phyloP scores from a whole-genome alignment of 2,113 vertebrate genomes.

The Lasiurus cinereus region DNA sequence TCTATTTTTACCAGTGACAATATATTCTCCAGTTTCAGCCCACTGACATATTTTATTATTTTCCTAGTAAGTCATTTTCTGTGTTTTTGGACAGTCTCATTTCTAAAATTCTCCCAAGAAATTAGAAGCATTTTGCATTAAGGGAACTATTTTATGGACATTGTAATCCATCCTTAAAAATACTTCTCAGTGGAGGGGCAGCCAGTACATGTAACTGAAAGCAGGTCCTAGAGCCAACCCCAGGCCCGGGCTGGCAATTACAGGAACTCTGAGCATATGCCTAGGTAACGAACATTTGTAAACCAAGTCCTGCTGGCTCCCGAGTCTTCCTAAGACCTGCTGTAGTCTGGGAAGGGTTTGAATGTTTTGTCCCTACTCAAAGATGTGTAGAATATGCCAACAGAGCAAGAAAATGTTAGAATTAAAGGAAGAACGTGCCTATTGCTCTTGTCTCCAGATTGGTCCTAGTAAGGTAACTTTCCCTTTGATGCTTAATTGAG shows the following conservation, averaged over 20 bases:
- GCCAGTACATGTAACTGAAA: neutral
- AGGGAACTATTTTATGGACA: neutral
- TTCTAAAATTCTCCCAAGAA: neutral
- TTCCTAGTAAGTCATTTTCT: neutral
- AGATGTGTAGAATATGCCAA: neutral
- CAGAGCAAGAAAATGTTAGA: neutral
- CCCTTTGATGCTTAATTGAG: neutral
- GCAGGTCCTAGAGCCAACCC: neutral
- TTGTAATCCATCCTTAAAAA: neutral
- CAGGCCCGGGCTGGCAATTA: neutral
- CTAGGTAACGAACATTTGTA: neutral
- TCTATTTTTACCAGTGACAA: neutral
- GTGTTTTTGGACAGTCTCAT: neutral
- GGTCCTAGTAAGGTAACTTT: neutral
- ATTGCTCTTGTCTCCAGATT: accelerated
- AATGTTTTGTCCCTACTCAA: neutral
- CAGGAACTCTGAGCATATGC: neutral
- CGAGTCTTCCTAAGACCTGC: neutral
- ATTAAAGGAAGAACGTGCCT: neutral
- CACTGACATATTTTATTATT: neutral
- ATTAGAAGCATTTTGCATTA: slow-evolving; percentile 21
- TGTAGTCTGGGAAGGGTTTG: neutral
- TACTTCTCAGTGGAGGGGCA: neutral
- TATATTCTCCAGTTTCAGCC: neutral
- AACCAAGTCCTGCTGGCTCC: neutral